Evolutionary conservation across 2,113 vertebrate genomes (phyloP).

Genomic region (Ceyx cyanopectus): DNA sequence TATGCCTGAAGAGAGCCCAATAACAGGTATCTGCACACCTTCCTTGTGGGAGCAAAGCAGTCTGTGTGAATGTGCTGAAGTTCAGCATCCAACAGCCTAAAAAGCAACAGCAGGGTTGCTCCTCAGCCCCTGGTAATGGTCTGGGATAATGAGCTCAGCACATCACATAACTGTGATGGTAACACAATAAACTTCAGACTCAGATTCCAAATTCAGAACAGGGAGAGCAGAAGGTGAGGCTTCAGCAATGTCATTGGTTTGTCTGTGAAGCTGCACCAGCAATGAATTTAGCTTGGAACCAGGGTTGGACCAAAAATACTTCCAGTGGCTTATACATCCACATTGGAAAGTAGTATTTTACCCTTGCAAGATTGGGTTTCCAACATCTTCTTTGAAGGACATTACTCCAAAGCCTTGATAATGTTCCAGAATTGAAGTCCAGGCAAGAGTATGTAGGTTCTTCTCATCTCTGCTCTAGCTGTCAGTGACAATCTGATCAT

Average conservation of each 20-base stretch:
- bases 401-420: neutral
- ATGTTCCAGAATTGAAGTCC: neutral
- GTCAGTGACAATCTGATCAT: neutral
- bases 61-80: neutral
- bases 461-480: neutral
- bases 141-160: neutral
- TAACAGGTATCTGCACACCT: neutral
- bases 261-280: neutral
- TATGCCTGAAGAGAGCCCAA: neutral
- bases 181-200: neutral
- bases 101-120: neutral
- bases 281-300: neutral
- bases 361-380: neutral
- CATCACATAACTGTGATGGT: neutral
- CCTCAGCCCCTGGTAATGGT: neutral
- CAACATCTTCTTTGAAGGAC: neutral
- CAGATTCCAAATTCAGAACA: neutral
- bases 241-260: accelerated
- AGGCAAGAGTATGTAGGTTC: neutral
- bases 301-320: neutral
- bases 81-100: neutral
- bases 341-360: neutral
- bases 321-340: neutral
- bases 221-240: neutral
- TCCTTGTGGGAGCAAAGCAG: neutral